These are phyloP conservation scores for Cheilosia scutellata DNA, from an alignment of 2,888 invertebrate genomes.

Conservation along the genomic window DNA sequence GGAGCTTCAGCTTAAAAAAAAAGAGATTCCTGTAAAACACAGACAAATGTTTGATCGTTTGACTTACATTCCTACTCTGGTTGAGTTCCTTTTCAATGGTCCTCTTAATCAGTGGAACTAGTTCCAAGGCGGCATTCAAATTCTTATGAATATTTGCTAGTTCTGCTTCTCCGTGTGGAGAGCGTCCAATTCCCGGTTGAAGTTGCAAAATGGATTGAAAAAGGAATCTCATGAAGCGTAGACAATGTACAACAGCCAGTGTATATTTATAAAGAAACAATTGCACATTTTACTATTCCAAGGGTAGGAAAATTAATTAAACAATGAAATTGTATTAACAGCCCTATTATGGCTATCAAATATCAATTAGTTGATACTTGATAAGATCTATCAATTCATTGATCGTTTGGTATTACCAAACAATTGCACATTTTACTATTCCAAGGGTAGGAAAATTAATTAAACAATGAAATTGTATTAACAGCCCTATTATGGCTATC, in stretches of 20 bases:
- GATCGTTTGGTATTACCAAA: too few species aligned
- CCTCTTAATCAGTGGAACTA: slow-evolving; percentile 91
- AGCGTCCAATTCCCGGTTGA: slow-evolving; percentile 82
- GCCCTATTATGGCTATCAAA: too few species aligned
- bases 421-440: too few species aligned
- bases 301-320: too few species aligned
- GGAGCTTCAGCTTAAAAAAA: slow-evolving; percentile 86
- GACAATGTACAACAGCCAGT: slow-evolving; percentile 90
- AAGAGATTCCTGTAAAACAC: background rate
- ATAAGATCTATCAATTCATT: too few species aligned
- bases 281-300: too few species aligned
- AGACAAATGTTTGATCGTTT: background rate
- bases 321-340: too few species aligned
- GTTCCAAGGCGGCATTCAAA: slow-evolving; percentile 91
- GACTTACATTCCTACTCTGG: slow-evolving; percentile 85
- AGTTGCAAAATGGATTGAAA: slow-evolving; percentile 89
- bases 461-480: too few species aligned
- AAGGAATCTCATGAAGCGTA: slow-evolving; percentile 94
- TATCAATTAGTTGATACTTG: too few species aligned
- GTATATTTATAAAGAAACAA: too few species aligned
- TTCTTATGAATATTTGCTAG: slow-evolving; percentile 91
- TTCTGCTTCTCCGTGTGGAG: slow-evolving; percentile 83
- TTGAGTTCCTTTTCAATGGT: slow-evolving; percentile 91
- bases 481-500: too few species aligned
- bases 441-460: too few species aligned